Percentiles rank a stretch among this genome's conserved stretches.
phyloP scores from a whole-genome alignment of 2,797 vertebrate genomes.

The Threskiornis aethiopicus region DNA sequence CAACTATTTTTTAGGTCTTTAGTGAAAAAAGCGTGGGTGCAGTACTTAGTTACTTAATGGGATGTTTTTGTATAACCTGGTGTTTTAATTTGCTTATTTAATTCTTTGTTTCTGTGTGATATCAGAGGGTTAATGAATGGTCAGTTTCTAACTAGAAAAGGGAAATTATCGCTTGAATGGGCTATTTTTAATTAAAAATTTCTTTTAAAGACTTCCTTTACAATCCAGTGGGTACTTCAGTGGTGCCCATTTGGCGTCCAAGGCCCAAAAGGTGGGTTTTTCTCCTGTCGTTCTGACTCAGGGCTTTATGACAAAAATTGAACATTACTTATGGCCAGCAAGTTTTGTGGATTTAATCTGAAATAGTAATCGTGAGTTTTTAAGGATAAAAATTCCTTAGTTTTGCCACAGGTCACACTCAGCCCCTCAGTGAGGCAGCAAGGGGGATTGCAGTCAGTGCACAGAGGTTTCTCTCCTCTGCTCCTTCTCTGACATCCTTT shows the following conservation, averaged over 20 bases:
- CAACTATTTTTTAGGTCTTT: neutral
- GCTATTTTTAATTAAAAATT: neutral
- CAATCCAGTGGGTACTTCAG: neutral
- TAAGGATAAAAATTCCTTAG: neutral
- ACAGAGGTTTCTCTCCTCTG: neutral
- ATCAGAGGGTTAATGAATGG: neutral
- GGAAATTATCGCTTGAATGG: neutral
- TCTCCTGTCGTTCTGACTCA: neutral
- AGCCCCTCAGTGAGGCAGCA: accelerated
- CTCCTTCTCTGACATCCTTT: neutral
- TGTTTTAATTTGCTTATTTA: neutral
- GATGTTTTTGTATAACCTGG: neutral
- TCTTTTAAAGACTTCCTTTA: neutral
- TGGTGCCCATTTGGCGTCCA: neutral
- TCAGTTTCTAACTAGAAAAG: neutral
- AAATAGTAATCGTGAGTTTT: neutral
- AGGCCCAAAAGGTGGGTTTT: neutral
- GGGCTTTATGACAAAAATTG: neutral
- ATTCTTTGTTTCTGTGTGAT: neutral
- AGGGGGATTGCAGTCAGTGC: accelerated
- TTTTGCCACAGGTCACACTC: neutral
- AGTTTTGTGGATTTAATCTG: neutral
- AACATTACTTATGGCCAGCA: neutral
- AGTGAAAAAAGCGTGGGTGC: accelerated
- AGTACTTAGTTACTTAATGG: neutral